These are phyloP conservation scores for Dufourea novaeangliae DNA, from an alignment of 1,140 invertebrate species.

Conservation along the genomic window DNA sequence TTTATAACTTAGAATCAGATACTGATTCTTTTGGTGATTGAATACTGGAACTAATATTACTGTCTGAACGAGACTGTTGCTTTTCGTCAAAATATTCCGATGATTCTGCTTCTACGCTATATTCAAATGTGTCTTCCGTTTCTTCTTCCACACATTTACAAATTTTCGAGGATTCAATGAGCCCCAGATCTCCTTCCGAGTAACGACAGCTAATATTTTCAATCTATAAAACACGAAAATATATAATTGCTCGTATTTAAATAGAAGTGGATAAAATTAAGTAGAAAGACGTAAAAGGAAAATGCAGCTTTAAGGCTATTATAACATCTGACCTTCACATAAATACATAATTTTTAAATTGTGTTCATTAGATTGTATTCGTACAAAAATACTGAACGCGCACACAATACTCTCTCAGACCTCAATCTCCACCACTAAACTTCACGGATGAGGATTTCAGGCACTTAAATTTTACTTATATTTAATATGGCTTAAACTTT, in stretches of 20 bases:
- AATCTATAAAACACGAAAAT: not conserved
- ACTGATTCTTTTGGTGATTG: constrained; percentile 36
- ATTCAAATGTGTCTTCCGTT: not conserved
- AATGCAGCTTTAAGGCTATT: not conserved
- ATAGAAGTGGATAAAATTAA: constrained; percentile 7
- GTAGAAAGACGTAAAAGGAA: too few relatives aligned
- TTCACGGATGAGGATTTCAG: too few relatives aligned
- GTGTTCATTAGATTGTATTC: not conserved
- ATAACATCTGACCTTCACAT: not conserved
- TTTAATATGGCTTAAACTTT: too few relatives aligned
- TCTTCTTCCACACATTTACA: not conserved
- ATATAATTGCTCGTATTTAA: not conserved
- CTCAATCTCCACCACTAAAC: too few relatives aligned
- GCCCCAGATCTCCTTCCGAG: constrained; percentile 10
- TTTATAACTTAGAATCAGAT: not conserved
- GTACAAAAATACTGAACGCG: too few relatives aligned
- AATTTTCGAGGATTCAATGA: constrained; percentile 11
- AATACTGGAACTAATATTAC: constrained; percentile 47
- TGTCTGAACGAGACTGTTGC: constrained; percentile 30
- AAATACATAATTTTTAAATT: not conserved
- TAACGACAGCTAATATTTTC: constrained; percentile 19
- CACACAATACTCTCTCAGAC: too few relatives aligned
- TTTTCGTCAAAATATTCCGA: not conserved
- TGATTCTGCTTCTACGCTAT: not conserved
- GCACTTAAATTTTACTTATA: too few relatives aligned